These are phyloP conservation scores for Moxostoma hubbsi DNA, from an alignment of 2,797 vertebrate species.

Conservation along the genomic window DNA sequence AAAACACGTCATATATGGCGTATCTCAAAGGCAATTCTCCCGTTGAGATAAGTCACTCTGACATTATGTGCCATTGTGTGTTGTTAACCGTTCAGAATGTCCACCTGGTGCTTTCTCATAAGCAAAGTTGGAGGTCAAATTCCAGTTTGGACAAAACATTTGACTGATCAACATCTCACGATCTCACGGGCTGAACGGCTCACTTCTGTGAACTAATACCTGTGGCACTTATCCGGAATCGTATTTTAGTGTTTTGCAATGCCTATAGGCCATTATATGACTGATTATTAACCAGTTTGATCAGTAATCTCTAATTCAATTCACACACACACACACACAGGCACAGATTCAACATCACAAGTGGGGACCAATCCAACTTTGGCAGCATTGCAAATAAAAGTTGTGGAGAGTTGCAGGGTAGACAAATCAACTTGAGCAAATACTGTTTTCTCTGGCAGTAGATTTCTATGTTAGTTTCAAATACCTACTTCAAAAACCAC, in stretches of 20 bases:
- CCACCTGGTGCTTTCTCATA: constrained; percentile 29
- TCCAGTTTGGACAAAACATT: constrained; percentile 1
- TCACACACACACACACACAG: constrained; percentile 52
- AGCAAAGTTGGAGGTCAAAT: constrained; percentile 11
- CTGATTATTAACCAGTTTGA: constrained; percentile 3
- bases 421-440: too few species aligned
- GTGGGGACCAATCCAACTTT: constrained; percentile 22
- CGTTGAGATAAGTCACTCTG: constrained; percentile 29
- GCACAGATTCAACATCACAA: constrained; percentile 21
- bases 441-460: too few species aligned
- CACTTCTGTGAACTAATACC: constrained; percentile 16
- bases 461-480: too few species aligned
- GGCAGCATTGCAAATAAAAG: constrained; percentile 28
- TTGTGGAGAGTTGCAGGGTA: too few species aligned
- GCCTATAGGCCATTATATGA: constrained; percentile 5
- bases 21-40: constrained; percentile 36
- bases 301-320: constrained; percentile 45
- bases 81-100: constrained; percentile 28
- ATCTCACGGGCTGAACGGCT: background rate
- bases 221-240: constrained; percentile 7
- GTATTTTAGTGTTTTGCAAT: constrained; percentile 2
- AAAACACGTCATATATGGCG: constrained; percentile 26
- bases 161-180: background rate
- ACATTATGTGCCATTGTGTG: constrained; percentile 37
- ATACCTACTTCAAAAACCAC: too few species aligned